Conservation (phyloP, 2,113 vertebrate genomes). For the Psittacara wagleri region DNA sequence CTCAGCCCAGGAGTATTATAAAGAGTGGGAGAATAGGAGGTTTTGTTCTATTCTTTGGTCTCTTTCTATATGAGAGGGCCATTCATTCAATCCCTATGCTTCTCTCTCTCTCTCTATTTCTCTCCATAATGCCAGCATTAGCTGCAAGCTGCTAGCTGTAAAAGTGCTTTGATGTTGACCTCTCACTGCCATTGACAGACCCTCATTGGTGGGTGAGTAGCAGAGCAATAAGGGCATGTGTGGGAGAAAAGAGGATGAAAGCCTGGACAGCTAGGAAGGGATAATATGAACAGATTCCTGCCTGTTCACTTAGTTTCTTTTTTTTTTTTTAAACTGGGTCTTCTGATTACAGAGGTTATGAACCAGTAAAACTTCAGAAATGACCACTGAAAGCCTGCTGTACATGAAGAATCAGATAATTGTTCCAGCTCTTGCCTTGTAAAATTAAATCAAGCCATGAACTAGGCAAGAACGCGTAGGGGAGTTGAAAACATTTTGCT, state of each 20-base stretch:
- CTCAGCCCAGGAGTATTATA: slow-evolving; percentile 79
- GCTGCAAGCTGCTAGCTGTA: slow-evolving; percentile 87
- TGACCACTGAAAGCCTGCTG: slow-evolving; percentile 71
- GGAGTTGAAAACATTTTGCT: slow-evolving; percentile 51
- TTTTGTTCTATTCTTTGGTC: slow-evolving; percentile 88
- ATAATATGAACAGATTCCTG: slow-evolving; percentile 90
- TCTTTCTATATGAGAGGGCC: slow-evolving; percentile 79
- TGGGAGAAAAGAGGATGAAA: slow-evolving; percentile 94
- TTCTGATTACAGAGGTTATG: slow-evolving; percentile 80
- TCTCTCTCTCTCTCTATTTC: slow-evolving; percentile 83
- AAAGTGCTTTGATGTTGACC: slow-evolving; percentile 94
- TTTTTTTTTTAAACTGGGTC: slow-evolving; percentile 74
- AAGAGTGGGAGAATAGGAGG: slow-evolving; percentile 88
- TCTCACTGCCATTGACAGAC: slow-evolving; percentile 77
- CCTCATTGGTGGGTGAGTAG: slow-evolving; percentile 86
- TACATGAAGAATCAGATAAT: slow-evolving; percentile 74
- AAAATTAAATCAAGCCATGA: slow-evolving; percentile 65
- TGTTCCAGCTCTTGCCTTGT: slow-evolving; percentile 66
- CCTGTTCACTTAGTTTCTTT: slow-evolving; percentile 83
- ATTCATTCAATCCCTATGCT: slow-evolving; percentile 71
- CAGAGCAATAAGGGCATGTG: slow-evolving; percentile 84
- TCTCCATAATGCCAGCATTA: slow-evolving; percentile 91
- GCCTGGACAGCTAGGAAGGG: slow-evolving; percentile 80
- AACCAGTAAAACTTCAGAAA: slow-evolving; percentile 75
- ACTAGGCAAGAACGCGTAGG: not conserved